These are phyloP conservation scores for Thamnophis elegans DNA, from an alignment of 2,797 vertebrate species.

Conservation along the genomic window DNA sequence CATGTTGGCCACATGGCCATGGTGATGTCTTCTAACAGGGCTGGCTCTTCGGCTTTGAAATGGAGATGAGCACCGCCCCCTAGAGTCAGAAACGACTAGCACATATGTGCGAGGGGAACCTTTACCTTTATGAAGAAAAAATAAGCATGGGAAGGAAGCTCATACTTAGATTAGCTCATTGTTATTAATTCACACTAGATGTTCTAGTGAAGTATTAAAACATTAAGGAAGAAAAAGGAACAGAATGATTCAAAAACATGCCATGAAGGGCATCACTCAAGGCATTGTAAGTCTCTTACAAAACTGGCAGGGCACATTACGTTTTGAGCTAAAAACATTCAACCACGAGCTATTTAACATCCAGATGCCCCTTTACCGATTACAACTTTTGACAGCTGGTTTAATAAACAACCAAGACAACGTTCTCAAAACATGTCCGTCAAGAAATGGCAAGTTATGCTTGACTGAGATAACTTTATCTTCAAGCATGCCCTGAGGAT, in stretches of 20 bases:
- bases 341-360: constrained; percentile 46
- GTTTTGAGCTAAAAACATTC: constrained; percentile 29
- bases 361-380: constrained; percentile 55
- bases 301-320: constrained; percentile 31
- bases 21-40: too few relatives aligned
- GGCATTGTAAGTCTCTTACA: neutral
- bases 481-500: constrained; percentile 33
- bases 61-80: too few relatives aligned
- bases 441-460: accelerated
- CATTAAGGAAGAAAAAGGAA: neutral
- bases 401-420: constrained; percentile 13
- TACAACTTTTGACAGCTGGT: neutral
- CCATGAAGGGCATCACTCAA: constrained; percentile 43
- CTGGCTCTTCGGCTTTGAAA: too few relatives aligned
- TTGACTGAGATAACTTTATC: neutral
- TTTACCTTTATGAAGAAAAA: neutral
- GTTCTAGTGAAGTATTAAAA: neutral
- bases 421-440: constrained; percentile 18
- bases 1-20: too few relatives aligned
- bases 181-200: neutral
- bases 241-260: neutral
- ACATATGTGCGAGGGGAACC: too few relatives aligned
- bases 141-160: neutral
- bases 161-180: neutral
- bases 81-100: too few relatives aligned